Conservation (phyloP, 2,797 vertebrate species). For the Leptatherina wallacei region DNA sequence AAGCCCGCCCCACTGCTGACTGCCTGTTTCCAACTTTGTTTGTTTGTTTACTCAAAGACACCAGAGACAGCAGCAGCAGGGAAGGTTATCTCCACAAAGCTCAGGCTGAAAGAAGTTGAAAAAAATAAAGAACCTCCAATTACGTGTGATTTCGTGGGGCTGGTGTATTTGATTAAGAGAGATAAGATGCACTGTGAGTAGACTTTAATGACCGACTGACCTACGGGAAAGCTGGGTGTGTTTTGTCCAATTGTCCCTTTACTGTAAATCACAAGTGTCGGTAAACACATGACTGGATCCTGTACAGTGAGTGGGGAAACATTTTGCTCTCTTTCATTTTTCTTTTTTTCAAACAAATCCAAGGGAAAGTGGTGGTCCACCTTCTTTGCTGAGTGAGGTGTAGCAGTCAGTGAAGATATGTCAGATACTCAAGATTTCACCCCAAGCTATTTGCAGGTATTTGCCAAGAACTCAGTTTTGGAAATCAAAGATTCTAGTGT, state of each 20-base stretch:
- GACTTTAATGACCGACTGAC: constrained; percentile 59
- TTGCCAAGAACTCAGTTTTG: constrained; percentile 37
- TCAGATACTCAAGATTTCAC: constrained; percentile 37
- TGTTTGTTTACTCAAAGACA: constrained; percentile 75
- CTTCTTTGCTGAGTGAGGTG: not conserved
- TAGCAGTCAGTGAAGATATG: constrained; percentile 16
- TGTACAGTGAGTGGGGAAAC: not conserved
- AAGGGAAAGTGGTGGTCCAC: not conserved
- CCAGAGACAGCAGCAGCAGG: constrained; percentile 55
- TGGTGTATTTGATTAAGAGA: constrained; percentile 67
- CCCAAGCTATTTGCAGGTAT: constrained; percentile 36
- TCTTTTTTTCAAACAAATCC: constrained; percentile 16
- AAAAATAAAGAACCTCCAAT: constrained; percentile 65
- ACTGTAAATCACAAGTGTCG: constrained; percentile 57
- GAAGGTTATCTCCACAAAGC: constrained; percentile 69
- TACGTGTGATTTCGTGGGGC: constrained; percentile 74
- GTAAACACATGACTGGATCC: constrained; percentile 35
- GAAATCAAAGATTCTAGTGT: constrained; percentile 29
- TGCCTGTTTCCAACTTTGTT: constrained; percentile 75
- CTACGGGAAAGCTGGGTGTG: constrained; percentile 69
- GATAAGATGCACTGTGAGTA: constrained; percentile 71
- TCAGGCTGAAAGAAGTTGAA: constrained; percentile 47
- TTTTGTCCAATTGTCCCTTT: constrained; percentile 51
- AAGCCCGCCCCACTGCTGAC: constrained; percentile 66
- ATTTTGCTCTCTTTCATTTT: constrained; percentile 1